Evolutionary conservation across 37 sponge, comb jelly and placozoan genomes (phyloP).

Genomic region (Mnemiopsis leidyi): DNA sequence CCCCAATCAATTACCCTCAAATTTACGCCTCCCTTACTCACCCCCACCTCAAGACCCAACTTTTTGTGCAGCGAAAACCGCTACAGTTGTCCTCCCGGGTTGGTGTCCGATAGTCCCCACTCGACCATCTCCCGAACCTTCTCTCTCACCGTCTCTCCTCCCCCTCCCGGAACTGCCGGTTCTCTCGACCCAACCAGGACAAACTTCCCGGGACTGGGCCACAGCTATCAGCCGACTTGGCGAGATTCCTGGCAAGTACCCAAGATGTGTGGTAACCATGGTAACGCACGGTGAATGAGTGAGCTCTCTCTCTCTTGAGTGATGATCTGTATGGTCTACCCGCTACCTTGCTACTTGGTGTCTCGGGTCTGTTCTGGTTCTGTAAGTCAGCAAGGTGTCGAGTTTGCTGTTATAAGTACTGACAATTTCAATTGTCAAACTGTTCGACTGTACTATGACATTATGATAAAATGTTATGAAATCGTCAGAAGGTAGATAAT

Average conservation of each 20-base stretch:
- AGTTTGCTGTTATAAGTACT: too few relatives aligned
- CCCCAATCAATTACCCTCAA: too few relatives aligned
- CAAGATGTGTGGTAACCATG: background rate
- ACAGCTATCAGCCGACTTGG: background rate
- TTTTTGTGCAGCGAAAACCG: background rate
- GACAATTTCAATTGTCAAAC: too few relatives aligned
- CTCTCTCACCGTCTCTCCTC: background rate
- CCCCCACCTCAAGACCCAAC: too few relatives aligned
- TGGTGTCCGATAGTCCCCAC: background rate
- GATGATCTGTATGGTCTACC: background rate
- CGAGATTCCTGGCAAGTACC: background rate
- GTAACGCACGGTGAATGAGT: background rate
- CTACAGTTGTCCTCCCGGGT: background rate
- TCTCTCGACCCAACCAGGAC: background rate
- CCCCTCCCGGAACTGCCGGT: background rate
- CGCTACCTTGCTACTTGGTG: background rate
- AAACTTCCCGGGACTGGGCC: background rate
- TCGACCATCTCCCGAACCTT: background rate
- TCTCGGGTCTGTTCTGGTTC: too few relatives aligned
- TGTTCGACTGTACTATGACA: too few relatives aligned
- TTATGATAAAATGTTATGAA: too few relatives aligned
- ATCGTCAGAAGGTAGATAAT: too few relatives aligned
- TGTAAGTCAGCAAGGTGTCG: too few relatives aligned
- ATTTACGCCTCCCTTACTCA: too few relatives aligned
- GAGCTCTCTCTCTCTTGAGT: background rate